Evolutionary conservation across 2,797 vertebrate species (phyloP), one percentile per base, ranked within the genome.

Genomic region (Rhinichthys osculus): DNA sequence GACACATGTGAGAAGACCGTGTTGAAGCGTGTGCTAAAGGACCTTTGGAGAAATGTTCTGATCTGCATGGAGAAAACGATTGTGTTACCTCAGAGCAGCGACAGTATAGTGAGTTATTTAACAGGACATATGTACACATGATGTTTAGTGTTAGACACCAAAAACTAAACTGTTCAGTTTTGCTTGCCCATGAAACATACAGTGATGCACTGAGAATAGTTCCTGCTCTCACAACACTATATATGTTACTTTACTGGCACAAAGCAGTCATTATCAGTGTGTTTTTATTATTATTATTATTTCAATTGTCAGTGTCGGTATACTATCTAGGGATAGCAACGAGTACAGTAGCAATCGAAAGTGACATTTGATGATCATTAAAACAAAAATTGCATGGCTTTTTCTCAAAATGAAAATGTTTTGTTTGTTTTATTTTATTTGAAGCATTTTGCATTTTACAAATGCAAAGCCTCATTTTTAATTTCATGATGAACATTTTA

Each of bases 1-100:
- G 96, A 97, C 21, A 93, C 97, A 87, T 99, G 98, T 92, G 98
- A 99, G 94, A 99, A 99, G 94, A 97, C 97, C 0, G 97, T 99
- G 88, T 94, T 99, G 93, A 99, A 99, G 92, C 94, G 97, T 35
- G 97, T 99, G 84, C 93, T 99, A 87, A 99, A 99, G 89, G 98
- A 99, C 84, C 95, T 99, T 87, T 99, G 98, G 98, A 95, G 96
- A 90, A 96, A 97, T 2, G 98, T 99, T 67, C 96, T 99, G 93
- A 97, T 96, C 91, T 97, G 97, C 88, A 94, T 98, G 96, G 98
- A 99, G 94, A 97, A 95, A 78, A 94, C 95, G 90, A 96, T 99
- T 47, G 96, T 99, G 64, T 94, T 99, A 85, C 98, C 98, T 1
- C 97, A 97, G 44, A 97, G 96, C 90, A 96, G 96, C 23, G 98